These are phyloP conservation scores for Eupithecia inturbata DNA, from an alignment of 2,888 invertebrate genomes.

Conservation along the genomic window DNA sequence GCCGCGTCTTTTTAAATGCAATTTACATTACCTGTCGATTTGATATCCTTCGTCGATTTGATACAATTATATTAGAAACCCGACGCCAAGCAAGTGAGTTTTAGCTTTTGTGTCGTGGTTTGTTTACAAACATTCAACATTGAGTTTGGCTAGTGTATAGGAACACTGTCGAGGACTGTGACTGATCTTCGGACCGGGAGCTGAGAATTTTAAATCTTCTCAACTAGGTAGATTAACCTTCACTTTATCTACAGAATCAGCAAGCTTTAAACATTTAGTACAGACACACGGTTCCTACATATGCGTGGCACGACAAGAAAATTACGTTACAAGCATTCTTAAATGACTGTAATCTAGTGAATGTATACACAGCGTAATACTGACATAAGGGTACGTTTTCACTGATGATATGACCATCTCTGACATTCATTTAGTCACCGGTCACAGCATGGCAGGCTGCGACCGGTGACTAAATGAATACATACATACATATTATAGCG, in stretches of 20 bases:
- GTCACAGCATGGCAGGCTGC: not conserved
- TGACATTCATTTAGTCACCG: too few species aligned
- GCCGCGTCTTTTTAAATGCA: too few species aligned
- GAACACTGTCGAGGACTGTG: not conserved
- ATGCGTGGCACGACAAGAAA: conserved; percentile 37
- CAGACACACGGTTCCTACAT: conserved; percentile 39
- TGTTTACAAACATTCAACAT: too few species aligned
- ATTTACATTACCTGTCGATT: too few species aligned
- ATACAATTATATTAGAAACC: too few species aligned
- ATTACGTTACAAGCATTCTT: conserved; percentile 35
- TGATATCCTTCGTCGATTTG: too few species aligned
- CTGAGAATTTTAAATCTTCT: not conserved
- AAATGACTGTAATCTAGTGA: conserved; percentile 19
- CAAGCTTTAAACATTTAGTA: conserved; percentile 45
- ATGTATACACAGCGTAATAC: conserved; percentile 14
- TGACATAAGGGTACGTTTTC: not conserved
- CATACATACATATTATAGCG: too few species aligned
- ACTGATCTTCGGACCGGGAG: not conserved
- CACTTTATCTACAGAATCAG: conserved; percentile 44
- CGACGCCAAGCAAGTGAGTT: too few species aligned
- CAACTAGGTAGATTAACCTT: not conserved
- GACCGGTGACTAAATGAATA: not conserved
- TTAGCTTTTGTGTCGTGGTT: too few species aligned
- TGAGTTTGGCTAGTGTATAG: too few species aligned
- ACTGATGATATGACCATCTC: not conserved